phyloP scores from a whole-genome alignment of 2,113 vertebrate species.

The Machaerirhynchus nigripectus region DNA sequence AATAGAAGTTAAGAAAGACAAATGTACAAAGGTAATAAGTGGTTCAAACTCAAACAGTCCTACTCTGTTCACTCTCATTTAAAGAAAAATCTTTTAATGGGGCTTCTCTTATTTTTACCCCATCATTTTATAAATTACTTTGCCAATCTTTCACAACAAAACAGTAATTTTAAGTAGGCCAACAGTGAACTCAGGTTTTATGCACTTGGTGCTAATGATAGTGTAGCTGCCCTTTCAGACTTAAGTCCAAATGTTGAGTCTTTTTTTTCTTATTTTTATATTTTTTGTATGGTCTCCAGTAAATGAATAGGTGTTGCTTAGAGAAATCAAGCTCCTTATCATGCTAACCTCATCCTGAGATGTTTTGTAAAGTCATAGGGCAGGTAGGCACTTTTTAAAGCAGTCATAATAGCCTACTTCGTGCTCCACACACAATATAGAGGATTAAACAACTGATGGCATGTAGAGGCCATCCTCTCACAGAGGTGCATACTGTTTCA shows the following conservation, averaged over 20 bases:
- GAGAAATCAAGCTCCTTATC: constrained; percentile 59
- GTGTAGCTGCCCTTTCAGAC: constrained; percentile 65
- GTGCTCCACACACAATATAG: not conserved
- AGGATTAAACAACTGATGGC: not conserved
- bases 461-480: not conserved
- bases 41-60: constrained; percentile 39
- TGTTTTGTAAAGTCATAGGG: constrained; percentile 51
- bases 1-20: constrained; percentile 70
- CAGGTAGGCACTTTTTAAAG: constrained; percentile 63
- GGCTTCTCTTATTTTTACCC: constrained; percentile 67
- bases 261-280: constrained; percentile 28
- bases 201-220: constrained; percentile 73
- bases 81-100: constrained; percentile 65
- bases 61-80: constrained; percentile 41
- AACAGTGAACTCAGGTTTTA: constrained; percentile 66
- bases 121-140: constrained; percentile 78
- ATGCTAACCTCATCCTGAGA: constrained; percentile 52
- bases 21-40: constrained; percentile 67
- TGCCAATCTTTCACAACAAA: constrained; percentile 72
- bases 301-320: constrained; percentile 65
- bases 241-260: constrained; percentile 70
- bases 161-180: constrained; percentile 78
- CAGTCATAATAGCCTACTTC: constrained; percentile 30
- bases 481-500: not conserved
- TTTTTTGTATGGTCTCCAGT: constrained; percentile 64